phyloP scores from a whole-genome alignment of 2,797 vertebrate genomes.

The Silurus aristotelis region DNA sequence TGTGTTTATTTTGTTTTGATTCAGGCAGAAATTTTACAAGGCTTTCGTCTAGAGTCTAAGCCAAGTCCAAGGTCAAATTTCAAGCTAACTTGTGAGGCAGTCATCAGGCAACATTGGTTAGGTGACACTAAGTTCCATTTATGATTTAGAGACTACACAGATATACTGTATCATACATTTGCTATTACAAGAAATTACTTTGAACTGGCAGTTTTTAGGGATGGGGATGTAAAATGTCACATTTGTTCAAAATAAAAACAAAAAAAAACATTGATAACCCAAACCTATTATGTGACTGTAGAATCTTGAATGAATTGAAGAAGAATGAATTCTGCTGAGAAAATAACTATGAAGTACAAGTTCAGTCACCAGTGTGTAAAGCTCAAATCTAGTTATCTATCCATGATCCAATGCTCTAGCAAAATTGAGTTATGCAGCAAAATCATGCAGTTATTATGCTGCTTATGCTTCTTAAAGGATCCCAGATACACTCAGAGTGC shows the following conservation, averaged over 20 bases:
- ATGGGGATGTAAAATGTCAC: background rate
- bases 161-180: background rate
- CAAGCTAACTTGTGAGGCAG: background rate
- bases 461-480: background rate
- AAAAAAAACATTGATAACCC: background rate
- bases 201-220: background rate
- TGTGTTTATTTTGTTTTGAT: background rate
- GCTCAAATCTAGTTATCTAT: too few relatives aligned
- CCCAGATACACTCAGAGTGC: background rate
- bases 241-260: background rate
- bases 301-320: too few relatives aligned
- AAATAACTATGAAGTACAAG: background rate
- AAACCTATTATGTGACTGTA: too few relatives aligned
- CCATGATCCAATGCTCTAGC: background rate
- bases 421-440: background rate
- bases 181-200: background rate
- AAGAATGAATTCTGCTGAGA: background rate
- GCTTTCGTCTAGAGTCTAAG: background rate
- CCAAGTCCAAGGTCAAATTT: background rate
- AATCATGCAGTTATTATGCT: background rate
- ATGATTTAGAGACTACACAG: background rate
- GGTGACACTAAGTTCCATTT: background rate
- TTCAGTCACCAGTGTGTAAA: too few relatives aligned
- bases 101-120: background rate
- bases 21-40: background rate